Conservation (phyloP, 2,113 vertebrate species). For the Alaudala cheleensis region DNA sequence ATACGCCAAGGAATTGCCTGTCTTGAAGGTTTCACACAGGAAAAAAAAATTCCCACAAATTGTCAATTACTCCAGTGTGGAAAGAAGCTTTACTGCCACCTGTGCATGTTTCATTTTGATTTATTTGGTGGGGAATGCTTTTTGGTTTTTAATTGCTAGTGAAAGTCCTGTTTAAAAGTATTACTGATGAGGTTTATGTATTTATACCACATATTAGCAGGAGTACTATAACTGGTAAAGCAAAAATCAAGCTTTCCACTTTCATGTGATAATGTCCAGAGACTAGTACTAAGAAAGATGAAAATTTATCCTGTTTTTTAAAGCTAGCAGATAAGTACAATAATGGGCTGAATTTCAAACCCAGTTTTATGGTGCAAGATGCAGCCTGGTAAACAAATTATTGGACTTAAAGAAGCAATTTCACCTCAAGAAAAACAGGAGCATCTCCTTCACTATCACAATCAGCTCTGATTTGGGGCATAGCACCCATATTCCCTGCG, state of each 20-base stretch:
- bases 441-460: not conserved
- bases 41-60: constrained; percentile 25
- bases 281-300: not conserved
- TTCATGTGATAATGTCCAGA: not conserved
- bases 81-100: constrained; percentile 3
- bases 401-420: not conserved
- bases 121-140: not conserved
- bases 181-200: not conserved
- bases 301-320: not conserved
- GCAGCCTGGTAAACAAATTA: not conserved
- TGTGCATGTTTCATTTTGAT: not conserved
- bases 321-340: not conserved
- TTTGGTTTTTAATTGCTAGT: not conserved
- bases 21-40: constrained; percentile 19
- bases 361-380: not conserved
- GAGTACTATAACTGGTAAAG: not conserved
- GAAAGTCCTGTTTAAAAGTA: not conserved
- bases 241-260: not conserved
- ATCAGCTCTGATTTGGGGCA: not conserved
- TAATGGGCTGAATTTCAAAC: not conserved
- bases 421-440: not conserved
- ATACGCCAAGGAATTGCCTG: constrained; percentile 57
- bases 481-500: not conserved
- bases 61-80: constrained; percentile 45
- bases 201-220: not conserved